Percentiles rank a stretch among this genome's conserved stretches.
These are phyloP conservation scores for Trachelus iudaicus DNA, from an alignment of 2,888 invertebrate species.

Conservation along the genomic window DNA sequence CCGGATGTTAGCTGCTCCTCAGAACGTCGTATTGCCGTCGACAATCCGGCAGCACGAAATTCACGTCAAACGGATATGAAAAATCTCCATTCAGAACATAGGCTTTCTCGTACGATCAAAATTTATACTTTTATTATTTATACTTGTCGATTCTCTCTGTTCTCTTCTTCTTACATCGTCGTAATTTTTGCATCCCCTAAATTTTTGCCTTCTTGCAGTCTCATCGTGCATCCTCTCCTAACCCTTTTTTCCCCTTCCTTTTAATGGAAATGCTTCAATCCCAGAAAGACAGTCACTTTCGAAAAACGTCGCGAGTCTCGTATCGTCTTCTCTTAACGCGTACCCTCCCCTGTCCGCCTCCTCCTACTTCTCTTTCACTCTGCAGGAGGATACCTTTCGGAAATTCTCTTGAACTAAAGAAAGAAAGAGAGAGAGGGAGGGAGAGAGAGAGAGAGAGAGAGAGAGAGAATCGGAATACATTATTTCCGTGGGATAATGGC, in stretches of 20 bases:
- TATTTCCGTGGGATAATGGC: background rate
- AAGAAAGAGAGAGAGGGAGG: too few species aligned
- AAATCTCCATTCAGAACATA: background rate
- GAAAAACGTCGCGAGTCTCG: background rate
- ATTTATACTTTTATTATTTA: background rate
- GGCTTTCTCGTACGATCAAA: background rate
- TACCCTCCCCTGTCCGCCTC: background rate
- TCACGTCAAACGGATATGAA: background rate
- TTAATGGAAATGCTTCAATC: conserved; percentile 4
- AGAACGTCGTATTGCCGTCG: background rate
- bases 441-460: too few species aligned
- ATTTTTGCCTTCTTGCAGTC: too few species aligned
- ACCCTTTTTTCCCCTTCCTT: background rate
- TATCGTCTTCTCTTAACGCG: background rate
- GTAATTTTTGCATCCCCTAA: too few species aligned
- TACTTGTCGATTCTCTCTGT: background rate
- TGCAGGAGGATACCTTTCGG: background rate
- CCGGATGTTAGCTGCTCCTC: background rate
- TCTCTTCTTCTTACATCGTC: background rate
- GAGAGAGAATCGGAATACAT: background rate
- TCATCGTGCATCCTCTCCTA: background rate
- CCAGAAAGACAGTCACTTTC: background rate
- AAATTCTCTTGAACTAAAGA: background rate
- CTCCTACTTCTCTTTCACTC: background rate
- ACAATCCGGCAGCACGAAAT: background rate